phyloP scores from a whole-genome alignment of 2,113 vertebrate species.

The Larimichthys polyactis region DNA sequence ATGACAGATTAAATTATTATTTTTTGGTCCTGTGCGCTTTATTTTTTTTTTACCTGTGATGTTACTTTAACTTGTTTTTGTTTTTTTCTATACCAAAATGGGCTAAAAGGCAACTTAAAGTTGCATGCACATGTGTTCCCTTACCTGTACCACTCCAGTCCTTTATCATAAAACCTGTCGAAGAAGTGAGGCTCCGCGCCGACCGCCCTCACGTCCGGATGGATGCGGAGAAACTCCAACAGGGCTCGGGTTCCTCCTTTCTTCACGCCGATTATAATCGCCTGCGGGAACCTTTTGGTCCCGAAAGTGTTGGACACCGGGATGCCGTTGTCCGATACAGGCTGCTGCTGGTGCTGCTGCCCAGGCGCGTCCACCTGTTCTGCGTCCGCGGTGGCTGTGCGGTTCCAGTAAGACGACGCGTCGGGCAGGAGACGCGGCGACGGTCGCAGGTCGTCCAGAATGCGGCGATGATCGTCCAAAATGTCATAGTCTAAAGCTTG shows the following conservation, averaged over 20 bases:
- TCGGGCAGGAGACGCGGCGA: slow-evolving; percentile 46
- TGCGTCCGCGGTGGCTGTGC: slow-evolving; percentile 40
- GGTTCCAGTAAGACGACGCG: slow-evolving; percentile 39
- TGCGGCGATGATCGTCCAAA: slow-evolving; percentile 49
- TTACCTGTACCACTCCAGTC: slow-evolving; percentile 87
- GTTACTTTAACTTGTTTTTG: neutral
- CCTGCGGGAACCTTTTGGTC: slow-evolving; percentile 82
- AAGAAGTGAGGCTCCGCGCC: slow-evolving; percentile 87
- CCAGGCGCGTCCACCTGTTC: slow-evolving; percentile 49
- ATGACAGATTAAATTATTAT: neutral
- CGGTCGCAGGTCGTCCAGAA: slow-evolving; percentile 58
- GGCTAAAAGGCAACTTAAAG: neutral
- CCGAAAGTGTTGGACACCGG: slow-evolving; percentile 80
- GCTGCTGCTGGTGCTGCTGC: slow-evolving; percentile 26
- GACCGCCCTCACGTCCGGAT: slow-evolving; percentile 86
- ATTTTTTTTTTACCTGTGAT: neutral
- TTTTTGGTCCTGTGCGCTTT: neutral
- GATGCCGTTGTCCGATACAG: slow-evolving; percentile 43
- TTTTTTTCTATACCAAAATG: neutral
- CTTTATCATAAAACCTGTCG: slow-evolving; percentile 83
- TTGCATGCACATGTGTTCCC: neutral
- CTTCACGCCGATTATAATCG: slow-evolving; percentile 86
- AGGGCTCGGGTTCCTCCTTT: slow-evolving; percentile 87
- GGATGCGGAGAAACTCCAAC: slow-evolving; percentile 86
- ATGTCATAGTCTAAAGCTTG: slow-evolving; percentile 57